Base-by-base conservation (phyloP, 1,140 invertebrate genomes). In the Polyergus mexicanus region DNA sequence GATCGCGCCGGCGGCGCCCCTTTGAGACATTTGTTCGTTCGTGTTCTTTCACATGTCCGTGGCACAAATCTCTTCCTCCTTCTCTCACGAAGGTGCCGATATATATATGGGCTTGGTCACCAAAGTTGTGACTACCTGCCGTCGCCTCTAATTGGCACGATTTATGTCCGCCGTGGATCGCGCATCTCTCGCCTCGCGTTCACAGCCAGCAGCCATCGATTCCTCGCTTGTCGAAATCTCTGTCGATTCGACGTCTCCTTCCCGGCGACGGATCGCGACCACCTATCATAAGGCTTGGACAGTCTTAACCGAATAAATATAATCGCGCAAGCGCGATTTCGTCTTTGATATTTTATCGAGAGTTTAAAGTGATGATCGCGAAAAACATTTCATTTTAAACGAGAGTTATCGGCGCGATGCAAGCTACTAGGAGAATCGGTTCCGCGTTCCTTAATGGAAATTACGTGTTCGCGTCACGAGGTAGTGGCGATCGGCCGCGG, bases 61-160 rank as follows among this genome's bases (percentile, higher is more conserved):
- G 16, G 13, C 16, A 44, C 71, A 44, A 44, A 51, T 83, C 65
- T 58, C 38, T 58, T 44, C n/a, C 38, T 60, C 41, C 62, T 38
- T 83, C 19, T 74, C 69, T 71, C 51, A 19, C 60, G 51, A 58
- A 71, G 76, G 65, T 84, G 87, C 25, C 86, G 68, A 89, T 85
- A 77, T 89, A 88, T 72, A 58, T 71, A 58, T 25, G 6, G 74
- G 69, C 88, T 62, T 22, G 58, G 76, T 76, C 83, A 47, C 71
- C 78, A 51, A 76, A 81, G 76, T 78, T 65, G 75, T 54, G 86
- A 88, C 88, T 85, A 88, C 87, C 84, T 78, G 83, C 89, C 90
- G 86, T 66, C 86, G 89, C n/a, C 87, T 90, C 92, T 94, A 94
- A 94, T 94, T 94, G 93, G 92, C 91, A 93, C 93, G 91, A 92